A percentile compares a stretch with the other conserved stretches of the same genome.
These are phyloP conservation scores for Drepana arcuata DNA, from an alignment of 1,140 invertebrate species.

Conservation along the genomic window DNA sequence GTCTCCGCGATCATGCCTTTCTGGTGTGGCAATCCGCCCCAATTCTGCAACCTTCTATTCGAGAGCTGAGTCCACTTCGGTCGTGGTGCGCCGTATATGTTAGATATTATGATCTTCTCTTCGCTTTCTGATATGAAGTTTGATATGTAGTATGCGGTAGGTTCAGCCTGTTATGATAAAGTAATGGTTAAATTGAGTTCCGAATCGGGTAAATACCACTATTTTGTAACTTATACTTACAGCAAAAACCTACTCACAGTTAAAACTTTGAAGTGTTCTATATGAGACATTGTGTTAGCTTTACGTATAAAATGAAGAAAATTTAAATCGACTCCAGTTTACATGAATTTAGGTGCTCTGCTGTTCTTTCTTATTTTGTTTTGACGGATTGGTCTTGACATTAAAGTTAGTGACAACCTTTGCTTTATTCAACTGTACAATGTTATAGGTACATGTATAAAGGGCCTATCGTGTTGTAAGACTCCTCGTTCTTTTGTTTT, in stretches of 20 bases:
- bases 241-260: constrained; percentile 20
- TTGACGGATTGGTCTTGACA: no score
- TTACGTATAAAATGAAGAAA: no score
- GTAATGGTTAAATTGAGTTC: neutral
- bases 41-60: constrained; percentile 94
- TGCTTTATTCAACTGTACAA: no score
- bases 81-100: constrained; percentile 86
- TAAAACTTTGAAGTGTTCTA: constrained; percentile 20
- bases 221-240: no score
- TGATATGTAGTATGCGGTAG: constrained; percentile 88
- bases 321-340: no score
- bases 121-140: constrained; percentile 91
- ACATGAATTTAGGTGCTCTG: no score
- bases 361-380: no score
- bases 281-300: no score
- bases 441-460: no score
- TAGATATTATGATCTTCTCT: constrained; percentile 81
- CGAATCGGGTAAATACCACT: neutral
- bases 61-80: constrained; percentile 97
- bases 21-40: constrained; percentile 93
- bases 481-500: no score
- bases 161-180: constrained; percentile 75
- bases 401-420: no score
- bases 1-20: constrained; percentile 96
- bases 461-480: no score